Conservation (phyloP, 2,113 vertebrate genomes). For the Grus americana region DNA sequence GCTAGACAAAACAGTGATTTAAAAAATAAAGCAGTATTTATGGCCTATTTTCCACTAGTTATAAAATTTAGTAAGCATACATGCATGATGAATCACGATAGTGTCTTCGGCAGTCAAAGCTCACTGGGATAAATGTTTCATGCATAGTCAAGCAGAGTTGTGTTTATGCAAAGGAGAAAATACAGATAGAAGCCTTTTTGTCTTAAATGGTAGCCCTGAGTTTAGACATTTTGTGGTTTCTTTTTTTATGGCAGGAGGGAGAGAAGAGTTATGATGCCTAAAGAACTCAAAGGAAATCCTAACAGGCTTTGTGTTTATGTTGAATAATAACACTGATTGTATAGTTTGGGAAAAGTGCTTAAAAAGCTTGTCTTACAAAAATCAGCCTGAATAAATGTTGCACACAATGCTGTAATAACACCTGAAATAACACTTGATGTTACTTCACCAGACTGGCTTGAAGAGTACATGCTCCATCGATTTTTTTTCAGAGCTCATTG, state of each 20-base stretch:
- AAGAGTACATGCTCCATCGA: neutral
- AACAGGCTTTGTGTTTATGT: neutral
- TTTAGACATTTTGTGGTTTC: neutral
- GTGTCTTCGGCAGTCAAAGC: neutral
- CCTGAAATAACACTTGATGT: neutral
- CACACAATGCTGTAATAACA: neutral
- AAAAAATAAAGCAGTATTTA: neutral
- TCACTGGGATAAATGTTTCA: neutral
- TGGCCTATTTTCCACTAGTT: constrained; percentile 6
- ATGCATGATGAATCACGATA: neutral
- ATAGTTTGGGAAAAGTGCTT: neutral
- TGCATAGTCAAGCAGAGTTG: neutral
- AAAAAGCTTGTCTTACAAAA: neutral
- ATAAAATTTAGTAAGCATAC: neutral
- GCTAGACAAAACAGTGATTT: constrained; percentile 9
- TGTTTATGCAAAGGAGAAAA: constrained; percentile 2
- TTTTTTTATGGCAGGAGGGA: neutral
- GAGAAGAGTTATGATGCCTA: neutral
- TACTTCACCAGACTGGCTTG: neutral
- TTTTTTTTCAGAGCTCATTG: constrained; percentile 3
- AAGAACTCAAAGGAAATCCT: neutral
- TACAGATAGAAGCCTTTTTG: neutral
- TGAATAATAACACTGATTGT: neutral
- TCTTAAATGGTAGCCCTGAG: neutral
- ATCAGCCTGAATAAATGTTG: neutral